Evolutionary conservation across 2,888 invertebrate species (phyloP).

Genomic region (Sericinus montela): DNA sequence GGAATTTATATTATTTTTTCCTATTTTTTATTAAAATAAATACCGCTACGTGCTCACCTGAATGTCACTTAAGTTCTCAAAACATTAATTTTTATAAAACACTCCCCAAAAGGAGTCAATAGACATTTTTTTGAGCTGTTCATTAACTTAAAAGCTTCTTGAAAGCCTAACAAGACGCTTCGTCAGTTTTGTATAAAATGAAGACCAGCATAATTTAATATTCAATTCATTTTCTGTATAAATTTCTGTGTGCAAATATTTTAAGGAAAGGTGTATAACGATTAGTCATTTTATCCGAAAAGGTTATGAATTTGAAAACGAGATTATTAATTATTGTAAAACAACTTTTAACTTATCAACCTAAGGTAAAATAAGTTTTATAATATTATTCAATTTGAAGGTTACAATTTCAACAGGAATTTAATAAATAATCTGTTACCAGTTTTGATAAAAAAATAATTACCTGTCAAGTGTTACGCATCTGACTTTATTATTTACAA

Average conservation of each 20-base stretch:
- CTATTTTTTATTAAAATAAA: too few species aligned
- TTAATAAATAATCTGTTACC: too few species aligned
- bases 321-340: too few species aligned
- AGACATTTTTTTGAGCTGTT: slow-evolving; percentile 68
- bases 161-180: slow-evolving; percentile 74
- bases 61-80: slow-evolving; percentile 25
- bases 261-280: slow-evolving; percentile 34
- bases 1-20: too few species aligned
- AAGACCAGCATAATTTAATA: slow-evolving; percentile 75
- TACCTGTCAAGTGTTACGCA: too few species aligned
- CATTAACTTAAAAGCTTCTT: slow-evolving; percentile 77
- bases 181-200: slow-evolving; percentile 72
- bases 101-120: slow-evolving; percentile 56
- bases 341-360: too few species aligned
- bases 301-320: neutral
- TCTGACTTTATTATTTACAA: too few species aligned
- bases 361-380: too few species aligned
- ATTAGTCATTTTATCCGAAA: slow-evolving; percentile 13
- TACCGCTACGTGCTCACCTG: neutral
- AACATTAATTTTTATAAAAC: slow-evolving; percentile 41
- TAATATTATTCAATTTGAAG: too few species aligned
- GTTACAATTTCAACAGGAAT: too few species aligned
- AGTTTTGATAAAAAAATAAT: too few species aligned
- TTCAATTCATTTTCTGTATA: slow-evolving; percentile 74
- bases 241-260: slow-evolving; percentile 63